Conservation (phyloP, 2,888 invertebrate species). For the Biston betularia region DNA sequence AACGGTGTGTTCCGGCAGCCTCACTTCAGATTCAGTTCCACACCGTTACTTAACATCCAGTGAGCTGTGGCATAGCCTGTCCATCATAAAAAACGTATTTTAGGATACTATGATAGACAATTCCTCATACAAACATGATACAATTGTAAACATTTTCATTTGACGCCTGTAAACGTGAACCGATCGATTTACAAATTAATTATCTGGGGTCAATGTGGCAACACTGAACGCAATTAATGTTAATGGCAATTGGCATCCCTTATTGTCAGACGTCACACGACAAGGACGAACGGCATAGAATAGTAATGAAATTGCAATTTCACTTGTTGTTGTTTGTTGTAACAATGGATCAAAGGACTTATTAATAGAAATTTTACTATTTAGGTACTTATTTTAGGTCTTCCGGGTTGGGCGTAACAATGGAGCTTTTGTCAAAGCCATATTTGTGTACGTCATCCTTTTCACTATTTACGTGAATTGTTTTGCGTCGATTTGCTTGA, state of each 20-base stretch:
- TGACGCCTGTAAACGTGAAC: slow-evolving; percentile 17
- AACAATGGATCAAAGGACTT: slow-evolving; percentile 10
- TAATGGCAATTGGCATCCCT: slow-evolving; percentile 66
- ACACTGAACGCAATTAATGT: slow-evolving; percentile 58
- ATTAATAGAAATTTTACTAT: slow-evolving; percentile 5
- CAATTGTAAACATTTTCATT: slow-evolving; percentile 7
- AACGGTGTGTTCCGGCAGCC: too few relatives aligned
- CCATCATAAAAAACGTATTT: too few relatives aligned
- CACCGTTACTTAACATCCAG: too few relatives aligned
- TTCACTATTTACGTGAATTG: background rate
- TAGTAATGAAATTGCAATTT: slow-evolving; percentile 20
- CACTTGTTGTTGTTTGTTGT: slow-evolving; percentile 26
- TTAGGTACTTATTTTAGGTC: background rate
- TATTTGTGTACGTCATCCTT: background rate
- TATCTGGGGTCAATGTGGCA: slow-evolving; percentile 45
- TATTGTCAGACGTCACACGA: slow-evolving; percentile 40
- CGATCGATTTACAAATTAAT: slow-evolving; percentile 37
- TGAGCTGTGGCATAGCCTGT: too few relatives aligned
- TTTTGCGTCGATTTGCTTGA: background rate
- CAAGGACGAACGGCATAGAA: slow-evolving; percentile 34
- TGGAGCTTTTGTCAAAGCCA: background rate
- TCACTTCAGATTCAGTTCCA: too few relatives aligned
- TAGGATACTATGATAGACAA: too few relatives aligned
- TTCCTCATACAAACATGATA: background rate
- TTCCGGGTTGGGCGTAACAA: slow-evolving; percentile 5